Conservation (phyloP, 2,797 vertebrate species). For the Erpetoichthys calabaricus region DNA sequence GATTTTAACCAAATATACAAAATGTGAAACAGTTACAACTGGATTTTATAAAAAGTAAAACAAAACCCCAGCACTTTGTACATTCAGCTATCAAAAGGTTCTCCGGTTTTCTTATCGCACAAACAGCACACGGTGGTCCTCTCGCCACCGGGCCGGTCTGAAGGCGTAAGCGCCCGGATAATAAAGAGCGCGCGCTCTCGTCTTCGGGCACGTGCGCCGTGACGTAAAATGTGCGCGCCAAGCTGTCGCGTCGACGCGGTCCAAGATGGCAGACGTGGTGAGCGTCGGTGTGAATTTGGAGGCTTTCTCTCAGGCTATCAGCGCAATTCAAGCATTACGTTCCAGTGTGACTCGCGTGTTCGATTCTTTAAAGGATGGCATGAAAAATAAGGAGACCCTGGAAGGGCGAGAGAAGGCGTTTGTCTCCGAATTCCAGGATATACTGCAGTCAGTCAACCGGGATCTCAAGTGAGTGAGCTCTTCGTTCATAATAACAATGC, state of each 20-base stretch:
- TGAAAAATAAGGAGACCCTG: conserved; percentile 80
- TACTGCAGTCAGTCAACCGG: conserved; percentile 83
- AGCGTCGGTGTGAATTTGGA: conserved; percentile 84
- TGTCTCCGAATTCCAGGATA: conserved; percentile 80
- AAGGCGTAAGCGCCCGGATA: background rate
- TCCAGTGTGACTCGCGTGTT: conserved; percentile 89
- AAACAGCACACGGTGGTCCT: no score
- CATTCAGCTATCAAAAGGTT: no score
- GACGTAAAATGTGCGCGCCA: no score
- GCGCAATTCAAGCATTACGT: conserved; percentile 84
- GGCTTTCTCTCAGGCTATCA: conserved; percentile 86
- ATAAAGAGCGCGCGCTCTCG: no score
- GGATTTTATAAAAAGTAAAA: no score
- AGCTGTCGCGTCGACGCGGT: no score
- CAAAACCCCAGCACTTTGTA: no score
- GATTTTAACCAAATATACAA: no score
- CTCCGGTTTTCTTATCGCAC: no score
- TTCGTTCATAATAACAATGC: no score
- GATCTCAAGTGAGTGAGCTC: conserved; percentile 72
- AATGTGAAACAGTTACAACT: no score
- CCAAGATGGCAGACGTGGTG: conserved; percentile 71
- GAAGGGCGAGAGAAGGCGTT: conserved; percentile 83
- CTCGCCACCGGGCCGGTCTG: background rate
- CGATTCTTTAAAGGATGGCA: conserved; percentile 86
- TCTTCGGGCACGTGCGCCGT: no score